Base-by-base conservation (phyloP, 2,888 invertebrate species). In the Leucoptera coffeella region DNA sequence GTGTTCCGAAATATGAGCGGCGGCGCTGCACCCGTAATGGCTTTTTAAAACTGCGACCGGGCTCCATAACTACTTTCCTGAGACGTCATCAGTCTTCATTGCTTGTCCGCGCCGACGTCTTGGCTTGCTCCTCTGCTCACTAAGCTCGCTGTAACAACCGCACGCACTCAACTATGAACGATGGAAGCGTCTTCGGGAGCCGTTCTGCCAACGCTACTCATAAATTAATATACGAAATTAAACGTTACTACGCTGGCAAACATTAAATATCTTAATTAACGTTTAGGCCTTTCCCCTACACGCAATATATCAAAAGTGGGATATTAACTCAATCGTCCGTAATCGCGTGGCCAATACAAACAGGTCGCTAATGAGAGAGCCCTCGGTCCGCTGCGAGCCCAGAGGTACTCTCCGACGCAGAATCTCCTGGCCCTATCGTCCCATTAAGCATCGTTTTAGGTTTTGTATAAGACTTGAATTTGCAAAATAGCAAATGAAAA, bases 11-110 rank as follows among this genome's bases (percentile, higher is more conserved):
- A 67, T 65, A 65, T 64, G 61, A 59, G 51, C 50, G 43, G 12
- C 21, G 22, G 21, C 15, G 46, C 45, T 35, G 38, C 37, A 38
- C 39, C 31, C 35, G 61, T 69, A 69, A 69, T 67, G 62, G 67
- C 62, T 64, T 69, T 69, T 69, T 69, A 65, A 69, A 67, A 64
- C 65, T 67, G 60, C 72, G 71, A 69, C 65, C 64, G 60, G 60
- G 72, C 64, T 69, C 69, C 65, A 59, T 64, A 62, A 61, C 62
- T 56, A 60, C 64, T 67, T 61, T 49, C 49, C 55, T 57, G 59
- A 61, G 60, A 64, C 58, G 64, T 61, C 64, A 65, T 69, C 65
- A 65, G 58, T 67, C 67, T 65, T 64, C 69, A 71, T 72, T 73
- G 73, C 62, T 64, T 73, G 71, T 73, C 71, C 62, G 52, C 71